Base-by-base conservation (phyloP, 2,888 invertebrate genomes). In the Drosophila quasianomalipes region DNA sequence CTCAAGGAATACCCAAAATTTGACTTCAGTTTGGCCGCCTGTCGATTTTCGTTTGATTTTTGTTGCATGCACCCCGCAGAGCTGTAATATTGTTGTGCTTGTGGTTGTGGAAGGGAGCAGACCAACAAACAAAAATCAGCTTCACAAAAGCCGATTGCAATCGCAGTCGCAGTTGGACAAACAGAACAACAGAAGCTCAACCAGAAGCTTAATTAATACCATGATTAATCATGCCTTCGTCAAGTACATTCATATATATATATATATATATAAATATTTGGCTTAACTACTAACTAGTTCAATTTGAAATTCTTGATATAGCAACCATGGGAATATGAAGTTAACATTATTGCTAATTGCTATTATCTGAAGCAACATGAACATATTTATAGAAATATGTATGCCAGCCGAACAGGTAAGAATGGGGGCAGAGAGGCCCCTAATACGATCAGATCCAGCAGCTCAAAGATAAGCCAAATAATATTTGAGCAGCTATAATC, bases 61-160 rank as follows among this genome's bases (percentile, higher is more conserved):
- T 44, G 59, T 30, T 65, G 51, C 57, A 54, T 61, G 78, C 78
- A 65, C 61, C 76, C 76, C 72, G 77, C 77, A 57, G 77, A 54
- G 76, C 37, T 60, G 60, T 16, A 33, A 49, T 37, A 44, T 54
- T 30, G 31, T 39, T 22, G 52, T 54, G 33, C 30, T 52, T 59
- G 28, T 49, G 51, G 26, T 22, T 58, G 54, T 31, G 49, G 26
- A 16, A 57, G 62, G 70, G 22, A 63, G 52, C 47, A 55, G 44
- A 31, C 49, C 47, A 22, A 26, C 47, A 47, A 47, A 22, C 37
- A 47, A 65, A 30, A n/a, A 31, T 12, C 33, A 33, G 57, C 63
- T 30, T 58, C 71, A 57, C 54, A 55, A 31, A 30, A 30, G 26
- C 49, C 57, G 33, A 58, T 35, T 44, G 31, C 69, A 70, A 26